Percentiles rank a stretch among this genome's conserved stretches.
These are phyloP conservation scores for Burhinus bistriatus DNA, from an alignment of 2,113 vertebrate species.

Conservation along the genomic window DNA sequence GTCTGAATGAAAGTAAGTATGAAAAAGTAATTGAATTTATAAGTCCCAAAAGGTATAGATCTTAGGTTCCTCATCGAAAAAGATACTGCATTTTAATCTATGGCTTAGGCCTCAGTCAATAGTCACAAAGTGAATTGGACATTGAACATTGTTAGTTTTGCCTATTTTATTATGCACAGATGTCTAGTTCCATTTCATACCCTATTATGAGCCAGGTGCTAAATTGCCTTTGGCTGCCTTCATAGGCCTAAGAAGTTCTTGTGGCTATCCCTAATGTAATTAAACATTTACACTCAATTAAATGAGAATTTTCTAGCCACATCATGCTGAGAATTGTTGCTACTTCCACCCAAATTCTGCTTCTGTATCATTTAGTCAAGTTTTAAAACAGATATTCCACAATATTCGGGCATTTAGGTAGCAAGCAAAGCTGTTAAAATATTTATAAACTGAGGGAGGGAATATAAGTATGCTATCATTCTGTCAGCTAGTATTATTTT, in stretches of 20 bases:
- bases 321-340: not conserved
- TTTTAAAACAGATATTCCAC: not conserved
- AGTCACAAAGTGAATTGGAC: slow-evolving; percentile 3
- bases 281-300: slow-evolving; percentile 64
- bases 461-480: not conserved
- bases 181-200: slow-evolving; percentile 50
- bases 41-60: not conserved
- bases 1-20: not conserved
- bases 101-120: not conserved
- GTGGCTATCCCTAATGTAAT: slow-evolving; percentile 50
- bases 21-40: not conserved
- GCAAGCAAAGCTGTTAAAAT: not conserved
- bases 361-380: not conserved
- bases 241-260: slow-evolving; percentile 4
- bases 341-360: not conserved
- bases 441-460: not conserved
- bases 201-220: slow-evolving; percentile 50
- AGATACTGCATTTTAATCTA: not conserved
- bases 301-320: slow-evolving; percentile 13
- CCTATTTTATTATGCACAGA: slow-evolving; percentile 51
- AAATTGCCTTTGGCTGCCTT: slow-evolving; percentile 56
- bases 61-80: not conserved
- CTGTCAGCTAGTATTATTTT: not conserved
- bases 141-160: not conserved
- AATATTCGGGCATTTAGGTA: not conserved